Evolutionary conservation across 2,113 vertebrate genomes (phyloP), one percentile per base, ranked within the genome.

Genomic region (Seriola quinqueradiata): DNA sequence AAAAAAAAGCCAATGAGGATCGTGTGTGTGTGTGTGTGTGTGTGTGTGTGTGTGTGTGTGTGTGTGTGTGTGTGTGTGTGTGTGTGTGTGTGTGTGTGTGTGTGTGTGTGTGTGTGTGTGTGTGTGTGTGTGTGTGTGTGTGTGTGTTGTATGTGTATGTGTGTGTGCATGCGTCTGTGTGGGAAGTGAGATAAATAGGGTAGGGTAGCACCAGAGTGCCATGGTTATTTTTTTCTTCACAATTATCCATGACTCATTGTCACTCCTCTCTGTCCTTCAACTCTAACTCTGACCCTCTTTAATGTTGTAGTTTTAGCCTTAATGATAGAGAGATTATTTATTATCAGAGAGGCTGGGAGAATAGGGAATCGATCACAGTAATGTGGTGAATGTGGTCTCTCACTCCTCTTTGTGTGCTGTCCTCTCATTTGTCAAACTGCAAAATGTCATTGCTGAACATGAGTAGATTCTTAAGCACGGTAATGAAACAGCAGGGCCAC

Each of bases 101-200:
- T 77, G 73, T 81, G 79, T 76, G 1, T 34, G 25, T 60, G 58
- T 21, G 14, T 42, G 34, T 21, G 19, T 40, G 36, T 21, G 61
- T 38, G 34, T n/a, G 48, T 50, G 59, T 25, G 42, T 70, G 50
- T 34, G 25, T 60, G 58, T 21, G 14, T 42, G 34, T 21, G 19
- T 40, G 36, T 21, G 61, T 38, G 34, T n/a, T 25, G 25, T 79
- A 64, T 79, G 72, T 81, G 79, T 75, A 28, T 28, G 6, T 67
- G 57, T 38, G 77, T 75, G 54, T 78, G 68, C 80, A 74, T 57
- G 82, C 68, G 60, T 79, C 59, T 77, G 73, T 81, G 79, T 76
- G 1, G 74, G 81, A 81, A 82, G 81, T 82, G 77, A 84, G 75
- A 88, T 83, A 88, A 90, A 89, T 74, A 70, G 82, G 58, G 70